A percentile compares a stretch with the other conserved stretches of the same genome.
Evolutionary conservation across 2,113 vertebrate genomes (phyloP).

Genomic region (Chlorodrepanis virens): DNA sequence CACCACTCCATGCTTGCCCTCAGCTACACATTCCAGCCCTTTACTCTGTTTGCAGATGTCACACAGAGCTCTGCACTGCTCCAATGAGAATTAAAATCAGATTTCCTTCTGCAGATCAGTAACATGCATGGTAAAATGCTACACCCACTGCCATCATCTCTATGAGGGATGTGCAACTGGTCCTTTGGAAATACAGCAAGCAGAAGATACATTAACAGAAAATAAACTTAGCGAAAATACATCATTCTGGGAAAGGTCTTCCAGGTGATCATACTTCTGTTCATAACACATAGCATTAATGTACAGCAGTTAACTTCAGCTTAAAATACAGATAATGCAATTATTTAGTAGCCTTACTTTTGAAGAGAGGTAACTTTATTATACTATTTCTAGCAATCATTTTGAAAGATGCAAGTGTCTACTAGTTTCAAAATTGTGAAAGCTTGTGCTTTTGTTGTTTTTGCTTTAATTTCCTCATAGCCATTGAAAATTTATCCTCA

Average conservation of each 20-base stretch:
- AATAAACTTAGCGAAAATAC: neutral
- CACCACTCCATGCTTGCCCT: neutral
- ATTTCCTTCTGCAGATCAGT: neutral
- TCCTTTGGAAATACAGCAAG: neutral
- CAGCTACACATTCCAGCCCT: neutral
- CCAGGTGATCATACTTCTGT: neutral
- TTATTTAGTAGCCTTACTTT: neutral
- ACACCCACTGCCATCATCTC: neutral
- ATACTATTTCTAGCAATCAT: neutral
- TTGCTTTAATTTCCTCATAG: neutral
- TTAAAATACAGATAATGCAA: neutral
- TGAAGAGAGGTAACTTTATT: neutral
- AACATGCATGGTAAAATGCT: neutral
- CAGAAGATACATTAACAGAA: neutral
- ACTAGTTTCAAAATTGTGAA: neutral
- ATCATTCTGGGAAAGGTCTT: accelerated
- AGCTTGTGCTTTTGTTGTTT: neutral
- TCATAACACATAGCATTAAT: neutral
- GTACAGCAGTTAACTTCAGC: neutral
- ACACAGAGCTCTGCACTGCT: neutral
- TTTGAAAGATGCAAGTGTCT: neutral
- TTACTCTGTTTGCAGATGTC: neutral
- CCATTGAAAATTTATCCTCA: neutral
- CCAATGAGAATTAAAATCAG: neutral
- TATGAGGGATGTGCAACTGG: neutral